Evolutionary conservation across 2,797 vertebrate genomes (phyloP), one percentile per base, ranked within the genome.

Genomic region (Octomys mimax): DNA sequence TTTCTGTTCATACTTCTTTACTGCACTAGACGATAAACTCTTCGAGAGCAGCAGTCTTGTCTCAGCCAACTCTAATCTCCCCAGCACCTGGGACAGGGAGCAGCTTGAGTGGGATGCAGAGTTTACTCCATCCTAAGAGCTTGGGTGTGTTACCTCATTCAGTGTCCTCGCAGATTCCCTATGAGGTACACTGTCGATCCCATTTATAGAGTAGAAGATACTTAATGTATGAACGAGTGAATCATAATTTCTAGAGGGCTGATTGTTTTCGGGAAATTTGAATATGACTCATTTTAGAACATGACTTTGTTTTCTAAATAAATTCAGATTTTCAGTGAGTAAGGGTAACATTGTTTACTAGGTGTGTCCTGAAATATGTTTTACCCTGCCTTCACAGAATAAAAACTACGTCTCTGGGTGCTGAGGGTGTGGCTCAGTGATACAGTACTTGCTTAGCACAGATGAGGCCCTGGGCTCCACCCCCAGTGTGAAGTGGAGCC

Each of bases 101-200:
- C 0, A 77, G 26, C 5, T 1, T 0, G 5, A 78, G 52, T 6
- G 6, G 36, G 31, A 31, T 1, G 1, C 0, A 0, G 12, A 7
- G 21, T 73, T 81, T 11, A 1, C 0, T 6, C 4, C 18, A 3
- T 52, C 6, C 42, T 52, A 3, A 42, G 33, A 49, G 18, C 22
- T 70, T 5, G 24, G 2, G 0, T 4, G 12, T 10, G 2, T 21
- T 8, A 6, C 2, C 26, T 68, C 49, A 62, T 39, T 59, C 12
- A 31, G 36, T 42, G 24, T 26, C 64, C 73, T 92, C 49, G 24
- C 26, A 26, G 2, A 52, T 52, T 73, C 79, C 71, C 21, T 39
- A 16, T 4, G 70, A 87, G n/a, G 24, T 7, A 24, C 3, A 18
- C 57, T n/a, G 24, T 2, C 22, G 88, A 80, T 85, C 42, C 36